phyloP scores from a whole-genome alignment of 2,797 vertebrate species.

The Trematomus bernacchii region DNA sequence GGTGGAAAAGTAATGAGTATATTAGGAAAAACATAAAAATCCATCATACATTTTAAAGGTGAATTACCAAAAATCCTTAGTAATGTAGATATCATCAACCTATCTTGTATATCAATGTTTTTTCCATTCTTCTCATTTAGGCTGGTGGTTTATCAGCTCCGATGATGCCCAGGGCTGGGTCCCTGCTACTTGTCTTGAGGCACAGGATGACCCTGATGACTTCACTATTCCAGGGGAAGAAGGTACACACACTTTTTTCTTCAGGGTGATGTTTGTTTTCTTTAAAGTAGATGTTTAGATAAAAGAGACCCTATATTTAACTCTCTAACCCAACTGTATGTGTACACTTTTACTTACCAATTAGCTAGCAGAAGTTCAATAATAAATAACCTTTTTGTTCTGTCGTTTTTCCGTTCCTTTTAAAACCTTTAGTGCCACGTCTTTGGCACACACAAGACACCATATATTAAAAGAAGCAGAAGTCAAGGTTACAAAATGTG shows the following conservation, averaged over 20 bases:
- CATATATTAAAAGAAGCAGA: neutral
- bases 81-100: too few relatives aligned
- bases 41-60: neutral
- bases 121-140: conserved; percentile 69
- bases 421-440: neutral
- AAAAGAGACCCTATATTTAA: neutral
- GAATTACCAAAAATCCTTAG: neutral
- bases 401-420: neutral
- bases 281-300: neutral
- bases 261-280: neutral
- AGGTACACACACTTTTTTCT: conserved; percentile 83
- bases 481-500: neutral
- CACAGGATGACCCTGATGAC: conserved; percentile 96
- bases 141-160: conserved; percentile 99
- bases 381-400: neutral
- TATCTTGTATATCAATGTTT: neutral
- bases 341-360: neutral
- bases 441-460: neutral
- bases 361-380: neutral
- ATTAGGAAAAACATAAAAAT: too few relatives aligned
- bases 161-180: conserved; percentile 98
- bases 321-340: neutral
- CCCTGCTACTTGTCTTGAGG: conserved; percentile 96
- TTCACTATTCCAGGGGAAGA: conserved; percentile 93
- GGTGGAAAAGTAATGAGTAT: neutral